phyloP scores from a whole-genome alignment of 37 sponge, comb jelly and placozoan genomes.

The Tethya wilhelma region DNA sequence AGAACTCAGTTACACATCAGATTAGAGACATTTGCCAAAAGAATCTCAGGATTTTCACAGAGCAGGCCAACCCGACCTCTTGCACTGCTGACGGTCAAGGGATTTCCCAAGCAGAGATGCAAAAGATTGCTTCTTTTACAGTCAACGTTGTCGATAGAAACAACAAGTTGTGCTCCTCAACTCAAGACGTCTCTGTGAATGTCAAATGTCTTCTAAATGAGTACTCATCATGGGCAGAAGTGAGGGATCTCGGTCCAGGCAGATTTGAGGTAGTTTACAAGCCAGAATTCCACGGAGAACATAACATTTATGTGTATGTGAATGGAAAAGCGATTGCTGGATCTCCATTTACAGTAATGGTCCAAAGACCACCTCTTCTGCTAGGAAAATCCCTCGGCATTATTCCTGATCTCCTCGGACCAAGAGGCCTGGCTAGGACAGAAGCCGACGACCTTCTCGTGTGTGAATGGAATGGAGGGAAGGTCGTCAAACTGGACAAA shows the following conservation, averaged over 20 bases:
- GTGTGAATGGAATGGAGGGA: constrained; percentile 18
- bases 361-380: background rate
- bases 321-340: constrained; percentile 15
- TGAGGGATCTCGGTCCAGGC: background rate
- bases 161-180: background rate
- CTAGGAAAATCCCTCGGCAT: constrained; percentile 4
- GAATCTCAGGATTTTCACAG: background rate
- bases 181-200: background rate
- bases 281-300: background rate
- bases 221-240: background rate
- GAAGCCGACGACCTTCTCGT: background rate
- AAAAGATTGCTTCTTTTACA: background rate
- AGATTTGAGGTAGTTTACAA: background rate
- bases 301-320: background rate
- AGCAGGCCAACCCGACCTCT: constrained; percentile 1
- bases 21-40: background rate
- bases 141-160: background rate
- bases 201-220: constrained; percentile 17
- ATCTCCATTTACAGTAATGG: constrained; percentile 12
- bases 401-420: background rate
- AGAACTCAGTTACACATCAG: background rate
- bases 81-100: constrained; percentile 14
- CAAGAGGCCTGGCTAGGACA: background rate
- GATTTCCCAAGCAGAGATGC: background rate
- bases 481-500: constrained; percentile 9